Percentiles rank a stretch among this genome's conserved stretches.
Evolutionary conservation across 1,140 invertebrate species (phyloP).

Genomic region (Marisa cornuarietis): DNA sequence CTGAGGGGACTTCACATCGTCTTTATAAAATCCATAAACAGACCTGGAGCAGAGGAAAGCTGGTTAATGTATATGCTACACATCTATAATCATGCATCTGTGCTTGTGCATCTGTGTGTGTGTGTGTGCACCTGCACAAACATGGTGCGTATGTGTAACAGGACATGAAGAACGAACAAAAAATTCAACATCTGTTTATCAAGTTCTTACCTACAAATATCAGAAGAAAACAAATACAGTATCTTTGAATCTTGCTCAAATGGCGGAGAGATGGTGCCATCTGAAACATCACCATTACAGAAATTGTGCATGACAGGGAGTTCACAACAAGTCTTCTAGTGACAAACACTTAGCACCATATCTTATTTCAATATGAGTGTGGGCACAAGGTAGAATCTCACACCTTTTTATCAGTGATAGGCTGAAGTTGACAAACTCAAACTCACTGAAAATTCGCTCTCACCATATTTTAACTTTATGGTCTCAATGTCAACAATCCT

Average conservation of each 20-base stretch:
- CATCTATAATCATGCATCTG: background rate
- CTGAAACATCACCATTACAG: constrained; percentile 25
- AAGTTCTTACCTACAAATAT: constrained; percentile 58
- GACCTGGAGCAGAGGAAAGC: constrained; percentile 42
- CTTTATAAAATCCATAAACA: constrained; percentile 46
- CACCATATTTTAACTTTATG: too few relatives aligned
- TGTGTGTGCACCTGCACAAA: too few relatives aligned
- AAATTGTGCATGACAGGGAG: background rate
- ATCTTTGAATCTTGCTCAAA: constrained; percentile 42
- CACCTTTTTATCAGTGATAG: too few relatives aligned
- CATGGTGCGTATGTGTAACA: background rate
- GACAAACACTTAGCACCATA: too few relatives aligned
- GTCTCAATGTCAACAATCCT: too few relatives aligned
- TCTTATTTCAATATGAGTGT: too few relatives aligned
- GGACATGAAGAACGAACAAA: background rate
- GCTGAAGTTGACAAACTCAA: too few relatives aligned
- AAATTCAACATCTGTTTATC: too few relatives aligned
- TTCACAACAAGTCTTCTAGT: too few relatives aligned
- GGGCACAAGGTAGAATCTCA: too few relatives aligned
- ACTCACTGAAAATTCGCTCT: too few relatives aligned
- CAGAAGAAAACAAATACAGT: constrained; percentile 53
- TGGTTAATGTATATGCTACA: background rate
- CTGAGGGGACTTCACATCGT: constrained; percentile 43
- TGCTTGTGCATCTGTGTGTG: background rate
- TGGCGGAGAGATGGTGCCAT: constrained; percentile 60